Evolutionary conservation across 2,113 vertebrate genomes (phyloP), one percentile per base, ranked within the genome.

Genomic region (Notiomystis cincta): DNA sequence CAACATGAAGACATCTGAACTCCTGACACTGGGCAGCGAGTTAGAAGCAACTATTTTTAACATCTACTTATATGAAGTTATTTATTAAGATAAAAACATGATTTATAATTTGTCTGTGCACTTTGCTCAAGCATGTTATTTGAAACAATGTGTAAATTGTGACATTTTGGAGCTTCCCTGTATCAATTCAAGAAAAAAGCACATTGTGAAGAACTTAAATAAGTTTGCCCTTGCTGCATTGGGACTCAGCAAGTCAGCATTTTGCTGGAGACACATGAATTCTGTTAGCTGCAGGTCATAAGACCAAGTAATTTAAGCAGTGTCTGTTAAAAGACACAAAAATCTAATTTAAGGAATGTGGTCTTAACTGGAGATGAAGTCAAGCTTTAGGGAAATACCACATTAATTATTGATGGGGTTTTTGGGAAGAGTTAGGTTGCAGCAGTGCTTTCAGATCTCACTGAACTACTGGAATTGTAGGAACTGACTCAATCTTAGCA

Each of bases 21-120:
- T 92, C 38, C 70, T 90, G 78, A 62, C 35, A 47, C 44, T 76
- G 77, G 64, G 82, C 85, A 91, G 60, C 28, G 67, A 78, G 23
- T 71, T 88, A 75, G 62, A 81, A 85, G 13, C 40, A 83, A 69
- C 3, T 54, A 79, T 75, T 95, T 69, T 66, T 51, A 56, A 44
- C 48, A 53, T 73, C 18, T 73, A 30, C 15, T 82, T 92, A 7
- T 38, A 44, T 14, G 20, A 64, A 92, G 70, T 94, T 57, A 77
- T 65, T 92, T 94, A 91, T 84, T 81, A 77, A 89, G 89, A 83
- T 73, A 70, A 94, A 89, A 89, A 8, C 31, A 33, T 87, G 31
- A 81, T 91, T 89, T 91, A 47, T 84, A 20, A 51, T 76, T 89
- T 90, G 51, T 70, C 42, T 61, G 11, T 80, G 17, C 28, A 24